phyloP scores from a whole-genome alignment of 2,888 invertebrate species.

The Plutella xylostella region DNA sequence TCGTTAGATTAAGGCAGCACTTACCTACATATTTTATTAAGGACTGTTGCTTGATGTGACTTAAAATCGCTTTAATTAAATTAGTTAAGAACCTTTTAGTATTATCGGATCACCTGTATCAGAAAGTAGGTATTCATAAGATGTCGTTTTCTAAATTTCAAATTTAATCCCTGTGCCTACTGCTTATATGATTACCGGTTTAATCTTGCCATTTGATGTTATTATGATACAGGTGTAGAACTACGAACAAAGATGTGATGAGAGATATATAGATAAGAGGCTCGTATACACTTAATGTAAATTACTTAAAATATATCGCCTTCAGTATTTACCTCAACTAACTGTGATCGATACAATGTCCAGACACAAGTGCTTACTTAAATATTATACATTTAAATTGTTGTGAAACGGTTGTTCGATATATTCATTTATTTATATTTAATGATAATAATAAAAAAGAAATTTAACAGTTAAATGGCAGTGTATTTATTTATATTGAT shows the following conservation, averaged over 20 bases:
- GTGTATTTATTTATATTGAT: no score
- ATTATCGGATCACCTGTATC: no score
- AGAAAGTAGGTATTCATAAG: not conserved
- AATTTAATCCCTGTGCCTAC: not conserved
- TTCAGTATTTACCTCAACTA: constrained; percentile 58
- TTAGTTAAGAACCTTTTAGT: not conserved
- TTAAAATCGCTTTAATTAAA: not conserved
- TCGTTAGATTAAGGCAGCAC: not conserved
- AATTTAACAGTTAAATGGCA: no score
- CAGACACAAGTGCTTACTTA: constrained; percentile 18
- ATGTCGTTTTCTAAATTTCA: not conserved
- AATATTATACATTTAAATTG: constrained; percentile 16
- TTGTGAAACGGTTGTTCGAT: constrained; percentile 36
- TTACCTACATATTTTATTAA: not conserved
- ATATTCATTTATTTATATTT: no score
- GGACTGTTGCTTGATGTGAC: not conserved
- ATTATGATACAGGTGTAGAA: no score
- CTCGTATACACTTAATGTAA: no score
- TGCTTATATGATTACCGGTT: not conserved
- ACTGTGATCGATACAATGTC: constrained; percentile 44
- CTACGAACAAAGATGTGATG: no score
- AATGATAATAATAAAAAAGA: no score
- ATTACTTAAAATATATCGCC: constrained; percentile 22
- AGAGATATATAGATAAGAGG: no score
- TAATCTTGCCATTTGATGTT: no score